Base-by-base conservation (phyloP, 2,888 invertebrate species). In the Sphaerophoria rueppellii region DNA sequence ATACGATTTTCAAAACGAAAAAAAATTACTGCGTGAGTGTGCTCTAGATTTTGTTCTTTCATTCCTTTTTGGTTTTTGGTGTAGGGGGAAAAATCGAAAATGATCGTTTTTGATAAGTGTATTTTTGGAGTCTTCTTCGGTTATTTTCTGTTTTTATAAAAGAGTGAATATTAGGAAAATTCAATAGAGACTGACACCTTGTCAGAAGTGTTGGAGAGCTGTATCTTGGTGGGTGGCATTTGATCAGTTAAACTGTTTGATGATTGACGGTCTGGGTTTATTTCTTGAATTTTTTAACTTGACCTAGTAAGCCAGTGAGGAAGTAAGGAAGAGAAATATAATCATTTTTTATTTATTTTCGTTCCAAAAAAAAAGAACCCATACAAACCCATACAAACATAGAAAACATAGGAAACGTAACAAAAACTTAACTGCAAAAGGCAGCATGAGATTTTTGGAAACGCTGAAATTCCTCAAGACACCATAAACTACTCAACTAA, bases 261-360 rank as follows among this genome's bases (percentile, higher is more conserved):
- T 52, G 35, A 24, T 50, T 71, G 70, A 71, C 77, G 61, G 67
- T 11, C 67, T 6, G 4, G 12, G 37, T 32, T 57, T 14, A 24
- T 9, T 12, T 67, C 16, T 61, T 9, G 9, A 43, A 43, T 9
- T 43, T 7, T 70, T 63, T 74, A 60, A 43, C 40, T 32, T 83
- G 83, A 83, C 83, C 83, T 52, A 82, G 67, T 79, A 71, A 74
- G 46, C 73, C 57, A 69, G 11, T 35, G 48, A 48, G n/a, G 6
- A 24, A 7, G 9, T 43, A 4, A 14, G 6, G 16, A 11, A 24
- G 57, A 77, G 35, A 32, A 3, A n/a, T 72, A 14, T 48, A 58
- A 37, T 24, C 60, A 12, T 72, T 12, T 32, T 67, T 73, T n/a
- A 16, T 70, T 80, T 81, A 75, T 75, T 75, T 81, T 71, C 9